Conservation (phyloP, 2,888 invertebrate genomes). For the Caenorhabditis becei region DNA sequence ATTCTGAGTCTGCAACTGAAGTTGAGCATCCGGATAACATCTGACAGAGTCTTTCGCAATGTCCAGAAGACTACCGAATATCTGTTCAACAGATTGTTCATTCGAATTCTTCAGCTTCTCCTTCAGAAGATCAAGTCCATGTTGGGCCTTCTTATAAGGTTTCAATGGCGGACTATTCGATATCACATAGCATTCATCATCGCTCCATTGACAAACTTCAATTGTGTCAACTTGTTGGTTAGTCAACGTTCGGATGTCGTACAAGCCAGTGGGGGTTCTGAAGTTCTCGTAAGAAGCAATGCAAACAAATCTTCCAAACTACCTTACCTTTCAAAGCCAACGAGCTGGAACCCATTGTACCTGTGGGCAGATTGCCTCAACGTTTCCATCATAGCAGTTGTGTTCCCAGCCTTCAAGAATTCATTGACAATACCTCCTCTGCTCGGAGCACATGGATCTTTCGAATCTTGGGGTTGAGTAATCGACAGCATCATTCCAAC, state of each 20-base stretch:
- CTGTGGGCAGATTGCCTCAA: slow-evolving; percentile 43
- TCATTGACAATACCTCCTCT: slow-evolving; percentile 58
- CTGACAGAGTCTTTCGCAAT: slow-evolving; percentile 53
- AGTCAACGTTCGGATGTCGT: slow-evolving; percentile 64
- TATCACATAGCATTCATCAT: slow-evolving; percentile 26
- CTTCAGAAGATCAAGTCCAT: slow-evolving; percentile 55
- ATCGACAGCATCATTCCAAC: slow-evolving; percentile 73
- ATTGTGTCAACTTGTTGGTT: slow-evolving; percentile 49
- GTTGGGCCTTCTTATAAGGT: slow-evolving; percentile 66
- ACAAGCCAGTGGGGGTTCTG: slow-evolving; percentile 40
- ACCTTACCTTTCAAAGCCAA: slow-evolving; percentile 68
- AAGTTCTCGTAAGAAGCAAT: too few species aligned
- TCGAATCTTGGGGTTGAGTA: slow-evolving; percentile 64
- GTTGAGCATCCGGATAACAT: slow-evolving; percentile 69
- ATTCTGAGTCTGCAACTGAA: slow-evolving; percentile 63
- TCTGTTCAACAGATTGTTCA: slow-evolving; percentile 37
- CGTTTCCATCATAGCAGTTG: slow-evolving; percentile 22
- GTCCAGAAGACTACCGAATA: slow-evolving; percentile 50
- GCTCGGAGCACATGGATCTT: slow-evolving; percentile 65
- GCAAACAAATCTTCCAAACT: neutral
- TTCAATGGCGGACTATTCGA: slow-evolving; percentile 69
- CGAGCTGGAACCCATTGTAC: slow-evolving; percentile 75
- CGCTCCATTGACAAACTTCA: slow-evolving; percentile 44
- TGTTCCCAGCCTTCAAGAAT: slow-evolving; percentile 7
- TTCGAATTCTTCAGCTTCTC: slow-evolving; percentile 12